phyloP scores from a whole-genome alignment of 2,797 vertebrate species.

The Gallirallus australis region DNA sequence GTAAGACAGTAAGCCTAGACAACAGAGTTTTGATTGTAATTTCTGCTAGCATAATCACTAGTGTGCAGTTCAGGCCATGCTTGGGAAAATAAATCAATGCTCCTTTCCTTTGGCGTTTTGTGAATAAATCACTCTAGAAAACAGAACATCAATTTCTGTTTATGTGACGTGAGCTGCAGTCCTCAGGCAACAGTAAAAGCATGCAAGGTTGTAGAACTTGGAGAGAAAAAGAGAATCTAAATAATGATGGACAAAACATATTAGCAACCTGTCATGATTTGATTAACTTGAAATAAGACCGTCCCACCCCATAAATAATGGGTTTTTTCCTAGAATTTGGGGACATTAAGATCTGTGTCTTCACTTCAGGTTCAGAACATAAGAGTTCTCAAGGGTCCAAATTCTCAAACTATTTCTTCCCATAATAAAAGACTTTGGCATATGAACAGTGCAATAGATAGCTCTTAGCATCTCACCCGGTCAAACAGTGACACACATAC shows the following conservation, averaged over 20 bases:
- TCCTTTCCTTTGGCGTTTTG: background rate
- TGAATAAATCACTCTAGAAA: constrained; percentile 7
- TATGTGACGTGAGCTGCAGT: background rate
- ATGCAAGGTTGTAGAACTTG: background rate
- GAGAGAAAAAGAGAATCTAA: background rate
- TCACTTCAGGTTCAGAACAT: background rate
- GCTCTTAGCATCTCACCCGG: background rate
- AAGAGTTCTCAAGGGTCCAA: background rate
- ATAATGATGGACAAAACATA: background rate
- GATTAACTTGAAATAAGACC: background rate
- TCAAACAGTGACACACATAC: background rate
- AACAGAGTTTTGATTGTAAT: background rate
- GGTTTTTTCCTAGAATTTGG: background rate
- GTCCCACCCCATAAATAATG: background rate
- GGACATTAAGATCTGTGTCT: background rate
- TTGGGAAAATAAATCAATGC: background rate
- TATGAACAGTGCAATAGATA: background rate
- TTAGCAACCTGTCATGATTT: background rate
- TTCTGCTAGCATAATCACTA: background rate
- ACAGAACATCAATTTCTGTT: background rate
- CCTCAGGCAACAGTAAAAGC: background rate
- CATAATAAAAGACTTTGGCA: background rate
- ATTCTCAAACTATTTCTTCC: background rate
- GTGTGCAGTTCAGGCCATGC: background rate
- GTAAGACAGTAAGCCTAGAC: background rate